Base-by-base conservation (phyloP, 2,797 vertebrate genomes). In the Sebastes reedi region DNA sequence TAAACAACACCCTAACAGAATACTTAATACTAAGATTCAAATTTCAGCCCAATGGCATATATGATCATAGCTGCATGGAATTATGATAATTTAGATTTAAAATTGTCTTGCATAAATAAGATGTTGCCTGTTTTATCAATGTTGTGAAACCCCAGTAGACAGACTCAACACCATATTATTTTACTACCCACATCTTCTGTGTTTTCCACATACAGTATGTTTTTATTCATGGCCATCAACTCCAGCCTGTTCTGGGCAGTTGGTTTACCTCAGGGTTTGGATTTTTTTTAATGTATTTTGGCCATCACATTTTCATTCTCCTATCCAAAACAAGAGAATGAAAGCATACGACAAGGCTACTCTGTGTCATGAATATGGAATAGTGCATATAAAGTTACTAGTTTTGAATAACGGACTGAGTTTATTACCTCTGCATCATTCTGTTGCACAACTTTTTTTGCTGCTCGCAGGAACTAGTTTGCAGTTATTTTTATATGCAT, bases 1-100 rank as follows among this genome's bases (percentile, higher is more conserved):
- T 67, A 82, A 81, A 73, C 79, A 50, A 11, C n/a, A 3, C 39
- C 36, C 56, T 39, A 52, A 82, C 79, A 34, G 83, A 83, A 83
- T 87, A 81, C 64, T 36, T 42, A 60, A 76, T 7, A 3, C 50
- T 20, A 6, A 22, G 4, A 59, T 30, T 18, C 13, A 61, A 3
- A 25, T 52, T 34, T 55, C 6, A 75, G 25, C 6, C 60, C 24
- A 14, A 1, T 27, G 58, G 42, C 39, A 64, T 46, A 18, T 39
- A 36, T 55, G 68, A 74, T 77, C n/a, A 67, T 1, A 67, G 67
- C 60, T 39, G 32, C 24, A 12, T 59, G 27, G 27, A 56, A 29
- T 20, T 4, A 46, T 66, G 64, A n/a, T 52, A n/a, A 20, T 52
- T 14, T 59, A 58, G 58, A 55, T 61, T 30, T 36, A 24, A 12